Conservation (phyloP, 1,140 invertebrate genomes). For the Drosophila equinoxialis region DNA sequence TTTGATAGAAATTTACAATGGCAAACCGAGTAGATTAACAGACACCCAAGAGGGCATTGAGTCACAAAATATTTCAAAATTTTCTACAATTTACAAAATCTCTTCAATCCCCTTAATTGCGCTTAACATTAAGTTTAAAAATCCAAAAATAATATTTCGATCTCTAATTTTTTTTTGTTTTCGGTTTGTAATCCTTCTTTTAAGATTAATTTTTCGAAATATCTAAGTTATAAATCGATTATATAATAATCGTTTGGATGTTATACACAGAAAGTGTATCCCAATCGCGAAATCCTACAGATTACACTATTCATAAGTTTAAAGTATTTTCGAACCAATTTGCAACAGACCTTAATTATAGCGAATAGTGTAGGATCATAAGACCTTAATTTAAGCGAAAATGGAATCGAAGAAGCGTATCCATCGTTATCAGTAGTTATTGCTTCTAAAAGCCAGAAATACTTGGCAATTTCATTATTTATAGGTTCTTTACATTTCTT, state of each 20-base stretch:
- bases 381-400: neutral
- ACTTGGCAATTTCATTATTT: too few relatives aligned
- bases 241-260: neutral
- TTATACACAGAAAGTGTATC: neutral
- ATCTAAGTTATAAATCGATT: neutral
- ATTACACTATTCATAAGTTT: too few relatives aligned
- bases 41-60: neutral
- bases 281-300: neutral
- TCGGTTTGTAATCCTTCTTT: neutral
- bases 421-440: neutral
- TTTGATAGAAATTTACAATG: neutral
- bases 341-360: neutral
- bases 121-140: neutral
- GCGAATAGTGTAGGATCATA: neutral
- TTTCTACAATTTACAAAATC: neutral
- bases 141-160: neutral
- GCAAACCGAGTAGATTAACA: too few relatives aligned
- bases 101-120: neutral
- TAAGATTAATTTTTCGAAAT: neutral
- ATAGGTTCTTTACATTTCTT: neutral
- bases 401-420: neutral
- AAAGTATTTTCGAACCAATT: neutral
- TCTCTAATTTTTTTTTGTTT: neutral
- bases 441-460: too few relatives aligned
- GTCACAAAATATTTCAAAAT: neutral